Percentiles rank a stretch among this genome's conserved stretches.
phyloP scores from a whole-genome alignment of 2,797 vertebrate species.

The Danio aesculapii region DNA sequence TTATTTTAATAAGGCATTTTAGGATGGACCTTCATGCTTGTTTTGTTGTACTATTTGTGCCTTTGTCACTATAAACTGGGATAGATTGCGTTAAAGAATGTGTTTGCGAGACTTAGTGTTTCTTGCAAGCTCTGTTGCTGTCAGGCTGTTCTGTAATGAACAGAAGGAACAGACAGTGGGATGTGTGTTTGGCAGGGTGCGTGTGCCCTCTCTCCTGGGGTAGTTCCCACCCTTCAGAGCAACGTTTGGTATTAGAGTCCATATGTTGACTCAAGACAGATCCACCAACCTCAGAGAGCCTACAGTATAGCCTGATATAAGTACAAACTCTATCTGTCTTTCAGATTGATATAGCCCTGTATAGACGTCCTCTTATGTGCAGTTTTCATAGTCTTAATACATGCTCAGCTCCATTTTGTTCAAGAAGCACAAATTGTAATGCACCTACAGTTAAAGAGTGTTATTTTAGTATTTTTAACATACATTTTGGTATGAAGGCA shows the following conservation, averaged over 20 bases:
- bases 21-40: background rate
- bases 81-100: background rate
- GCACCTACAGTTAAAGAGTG: too few relatives aligned
- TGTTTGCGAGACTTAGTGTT: background rate
- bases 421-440: too few relatives aligned
- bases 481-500: too few relatives aligned
- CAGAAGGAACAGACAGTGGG: constrained; percentile 34
- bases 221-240: constrained; percentile 18
- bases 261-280: constrained; percentile 21
- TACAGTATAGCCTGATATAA: constrained; percentile 63
- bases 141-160: constrained; percentile 26
- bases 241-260: constrained; percentile 14
- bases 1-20: constrained; percentile 1
- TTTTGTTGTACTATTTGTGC: background rate
- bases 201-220: constrained; percentile 13
- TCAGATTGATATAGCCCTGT: background rate
- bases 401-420: background rate
- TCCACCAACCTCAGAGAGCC: background rate
- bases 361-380: background rate
- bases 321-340: constrained; percentile 41
- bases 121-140: constrained; percentile 13
- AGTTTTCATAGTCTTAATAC: background rate
- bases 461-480: too few relatives aligned
- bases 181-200: background rate
- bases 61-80: background rate